Conservation (phyloP, 2,888 invertebrate species). For the Acanthacorydalis orientalis region DNA sequence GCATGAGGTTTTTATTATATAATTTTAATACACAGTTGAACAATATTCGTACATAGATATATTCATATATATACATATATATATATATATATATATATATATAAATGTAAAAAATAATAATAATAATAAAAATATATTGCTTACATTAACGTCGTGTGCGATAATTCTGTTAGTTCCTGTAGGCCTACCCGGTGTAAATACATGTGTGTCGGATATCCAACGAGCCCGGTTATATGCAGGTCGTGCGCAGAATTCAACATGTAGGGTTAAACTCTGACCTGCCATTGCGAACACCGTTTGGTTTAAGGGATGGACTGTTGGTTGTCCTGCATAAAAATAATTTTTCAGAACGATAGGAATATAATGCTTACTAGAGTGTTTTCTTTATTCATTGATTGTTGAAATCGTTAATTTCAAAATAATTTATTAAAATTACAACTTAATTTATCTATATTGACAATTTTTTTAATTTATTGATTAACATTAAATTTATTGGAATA, state of each 20-base stretch:
- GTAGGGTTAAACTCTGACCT: constrained; percentile 47
- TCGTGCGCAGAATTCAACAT: constrained; percentile 63
- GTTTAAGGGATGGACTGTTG: constrained; percentile 45
- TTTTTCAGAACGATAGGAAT: too few relatives aligned
- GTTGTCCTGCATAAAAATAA: constrained; percentile 36
- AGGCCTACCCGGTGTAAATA: constrained; percentile 34
- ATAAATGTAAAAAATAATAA: background rate
- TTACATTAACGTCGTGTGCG: constrained; percentile 34
- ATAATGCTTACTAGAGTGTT: too few relatives aligned
- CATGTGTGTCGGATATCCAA: constrained; percentile 40
- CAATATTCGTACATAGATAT: too few relatives aligned
- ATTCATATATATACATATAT: too few relatives aligned
- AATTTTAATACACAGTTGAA: too few relatives aligned
- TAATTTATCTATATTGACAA: too few relatives aligned
- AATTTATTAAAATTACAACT: background rate
- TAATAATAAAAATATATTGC: constrained; percentile 10
- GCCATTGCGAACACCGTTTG: constrained; percentile 50
- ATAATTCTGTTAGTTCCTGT: constrained; percentile 24
- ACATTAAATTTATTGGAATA: too few relatives aligned
- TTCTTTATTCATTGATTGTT: background rate
- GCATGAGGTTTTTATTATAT: too few relatives aligned
- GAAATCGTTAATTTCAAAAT: background rate
- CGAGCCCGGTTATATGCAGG: constrained; percentile 45
- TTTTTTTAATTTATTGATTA: too few relatives aligned
- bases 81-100: too few relatives aligned